Base-by-base conservation (phyloP, 2,113 vertebrate genomes). In the Oophaga pumilio region DNA sequence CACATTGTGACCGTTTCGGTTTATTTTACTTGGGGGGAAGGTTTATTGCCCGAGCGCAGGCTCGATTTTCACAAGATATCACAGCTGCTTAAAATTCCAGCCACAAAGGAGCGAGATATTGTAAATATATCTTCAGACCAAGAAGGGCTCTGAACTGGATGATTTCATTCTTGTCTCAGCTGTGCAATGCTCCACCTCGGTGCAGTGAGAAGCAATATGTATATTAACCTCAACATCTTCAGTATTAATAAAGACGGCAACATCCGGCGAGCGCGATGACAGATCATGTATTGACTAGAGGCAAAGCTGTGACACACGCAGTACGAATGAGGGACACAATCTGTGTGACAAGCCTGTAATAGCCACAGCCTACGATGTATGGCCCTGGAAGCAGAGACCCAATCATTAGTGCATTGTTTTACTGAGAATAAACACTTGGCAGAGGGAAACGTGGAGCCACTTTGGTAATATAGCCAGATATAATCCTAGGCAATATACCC, bases 41-140 rank as follows among this genome's bases (percentile, higher is more conserved):
- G 73, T 84, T 49, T 88, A 89, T 81, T 87, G 56, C 82, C 74
- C 64, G 62, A 88, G 20, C 33, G 62, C 81, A 73, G 26, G 64
- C 64, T 20, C 66, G 80, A 85, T 50, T 62, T 82, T 56, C 33
- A 33, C 50, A 82, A 50, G 15, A 64, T 24, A 26, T 57, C 69
- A 66, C 69, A 18, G n/a, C 68, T 82, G 57, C 49, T 87, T 87
- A 62, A 87, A 0, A 91, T 82, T 91, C 68, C 17, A 89, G 88
- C 73, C 43, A 90, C 18, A 89, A 62, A 89, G 90, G 17, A 78
- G 52, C 91, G 53, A 91, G 89, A 91, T 90, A 91, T 28, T 90
- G 78, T 59, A 85, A 90, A 83, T 90, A 24, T 85, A 89, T 89
- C 86, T 74, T 92, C 18, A 73, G 84, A 81, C 69, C 89, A 73